Conservation (phyloP, 2,113 vertebrate genomes). For the Crocuta crocuta region DNA sequence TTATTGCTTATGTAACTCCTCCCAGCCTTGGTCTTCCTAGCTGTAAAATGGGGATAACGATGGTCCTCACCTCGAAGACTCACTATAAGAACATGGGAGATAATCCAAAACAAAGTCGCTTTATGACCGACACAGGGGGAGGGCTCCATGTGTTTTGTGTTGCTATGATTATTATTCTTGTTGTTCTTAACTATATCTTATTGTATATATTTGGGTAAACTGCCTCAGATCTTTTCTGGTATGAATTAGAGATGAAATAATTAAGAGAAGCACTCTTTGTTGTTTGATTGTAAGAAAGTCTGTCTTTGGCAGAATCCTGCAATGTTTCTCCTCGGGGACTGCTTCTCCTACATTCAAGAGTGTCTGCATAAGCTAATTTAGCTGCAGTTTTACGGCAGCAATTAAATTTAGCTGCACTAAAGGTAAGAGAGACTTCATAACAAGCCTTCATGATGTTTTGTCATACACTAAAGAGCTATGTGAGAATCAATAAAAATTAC, state of each 20-base stretch:
- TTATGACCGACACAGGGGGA: fast-evolving
- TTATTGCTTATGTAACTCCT: background rate
- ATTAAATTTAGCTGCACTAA: background rate
- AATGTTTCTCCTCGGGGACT: background rate
- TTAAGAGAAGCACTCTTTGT: background rate
- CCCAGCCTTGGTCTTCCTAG: background rate
- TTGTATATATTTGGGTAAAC: background rate
- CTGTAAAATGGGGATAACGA: background rate
- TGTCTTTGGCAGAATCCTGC: background rate
- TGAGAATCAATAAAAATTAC: background rate
- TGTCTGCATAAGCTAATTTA: background rate
- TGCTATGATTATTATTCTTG: background rate
- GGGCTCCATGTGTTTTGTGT: background rate
- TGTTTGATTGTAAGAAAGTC: background rate
- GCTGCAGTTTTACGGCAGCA: background rate
- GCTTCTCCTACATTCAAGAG: background rate
- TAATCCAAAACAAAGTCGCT: background rate
- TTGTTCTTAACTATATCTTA: background rate
- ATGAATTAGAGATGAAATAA: background rate
- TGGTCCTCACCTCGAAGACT: background rate
- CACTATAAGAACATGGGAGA: background rate
- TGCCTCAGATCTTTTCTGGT: background rate
- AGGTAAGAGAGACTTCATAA: background rate
- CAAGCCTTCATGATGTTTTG: background rate
- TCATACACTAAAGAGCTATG: background rate